Percentiles rank a stretch among this genome's conserved stretches.
phyloP scores from a whole-genome alignment of 2,113 vertebrate species.

The Salvelinus alpinus region DNA sequence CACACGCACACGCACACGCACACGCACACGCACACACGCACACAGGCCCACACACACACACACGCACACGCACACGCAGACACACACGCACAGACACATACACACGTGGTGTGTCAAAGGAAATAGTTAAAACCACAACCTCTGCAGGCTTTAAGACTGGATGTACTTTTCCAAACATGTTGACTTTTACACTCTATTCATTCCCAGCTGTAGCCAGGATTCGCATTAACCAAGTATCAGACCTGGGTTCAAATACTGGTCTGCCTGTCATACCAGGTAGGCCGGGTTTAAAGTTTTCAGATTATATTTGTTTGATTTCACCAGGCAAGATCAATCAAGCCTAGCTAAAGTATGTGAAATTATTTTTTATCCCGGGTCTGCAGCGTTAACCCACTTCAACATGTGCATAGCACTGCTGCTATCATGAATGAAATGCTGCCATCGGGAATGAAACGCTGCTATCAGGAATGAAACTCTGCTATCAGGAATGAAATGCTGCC shows the following conservation, averaged over 20 bases:
- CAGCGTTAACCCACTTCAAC: neutral
- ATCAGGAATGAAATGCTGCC: neutral
- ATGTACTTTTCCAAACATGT: constrained; percentile 35
- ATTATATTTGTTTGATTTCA: too few species aligned
- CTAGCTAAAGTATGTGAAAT: too few species aligned
- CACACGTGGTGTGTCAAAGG: neutral
- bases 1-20: too few species aligned
- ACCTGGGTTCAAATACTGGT: too few species aligned
- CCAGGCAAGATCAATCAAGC: neutral
- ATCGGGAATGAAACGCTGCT: constrained; percentile 11
- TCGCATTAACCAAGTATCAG: constrained; percentile 5
- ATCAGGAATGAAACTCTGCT: too few species aligned
- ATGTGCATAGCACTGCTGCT: constrained; percentile 16
- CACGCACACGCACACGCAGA: too few species aligned
- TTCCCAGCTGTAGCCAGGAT: constrained; percentile 30
- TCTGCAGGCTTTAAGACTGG: constrained; percentile 18
- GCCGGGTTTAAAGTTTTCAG: too few species aligned
- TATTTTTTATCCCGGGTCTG: too few species aligned
- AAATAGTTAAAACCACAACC: constrained; percentile 13
- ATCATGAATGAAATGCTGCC: neutral
- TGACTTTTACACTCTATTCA: constrained; percentile 43
- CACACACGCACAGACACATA: too few species aligned
- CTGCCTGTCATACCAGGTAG: too few species aligned
- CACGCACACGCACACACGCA: too few species aligned
- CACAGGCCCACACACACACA: too few species aligned